Evolutionary conservation across 35 echinoderm and acorn worm genomes (phyloP).

Genomic region (Chiridota heheva): DNA sequence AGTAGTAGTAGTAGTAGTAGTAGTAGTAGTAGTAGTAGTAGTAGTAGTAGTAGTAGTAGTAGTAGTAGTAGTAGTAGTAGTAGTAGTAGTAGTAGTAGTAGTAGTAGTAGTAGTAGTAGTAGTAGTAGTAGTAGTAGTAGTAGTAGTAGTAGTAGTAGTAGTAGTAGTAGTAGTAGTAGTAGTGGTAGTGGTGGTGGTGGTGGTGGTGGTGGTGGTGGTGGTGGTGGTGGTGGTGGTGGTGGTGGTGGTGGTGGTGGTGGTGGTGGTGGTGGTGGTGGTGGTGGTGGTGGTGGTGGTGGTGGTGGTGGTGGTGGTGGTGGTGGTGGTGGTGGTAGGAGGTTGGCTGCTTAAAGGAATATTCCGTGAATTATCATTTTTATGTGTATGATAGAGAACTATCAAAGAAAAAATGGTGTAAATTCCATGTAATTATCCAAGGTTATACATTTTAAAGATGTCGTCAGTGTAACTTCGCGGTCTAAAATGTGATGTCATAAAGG

Average conservation of each 20-base stretch:
- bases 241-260: background rate
- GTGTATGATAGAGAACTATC: no score
- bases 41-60: no score
- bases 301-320: conserved; percentile 5
- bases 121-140: conserved; percentile 5
- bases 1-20: no score
- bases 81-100: conserved; percentile 9
- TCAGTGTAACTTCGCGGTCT: no score
- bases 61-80: no score
- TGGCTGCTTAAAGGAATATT: no score
- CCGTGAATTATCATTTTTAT: no score
- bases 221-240: background rate
- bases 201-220: background rate
- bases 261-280: background rate
- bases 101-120: conserved; percentile 8
- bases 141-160: conserved; percentile 9
- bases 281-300: background rate
- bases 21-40: no score
- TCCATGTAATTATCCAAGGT: no score
- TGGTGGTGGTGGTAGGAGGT: conserved; percentile 2
- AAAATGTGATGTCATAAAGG: no score
- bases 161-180: conserved; percentile 8
- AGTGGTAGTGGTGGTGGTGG: background rate
- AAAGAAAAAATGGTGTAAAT: no score
- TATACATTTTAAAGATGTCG: no score